Percentiles rank a stretch among this genome's conserved stretches.
phyloP scores from a whole-genome alignment of 2,113 vertebrate species.

The Zeus faber region DNA sequence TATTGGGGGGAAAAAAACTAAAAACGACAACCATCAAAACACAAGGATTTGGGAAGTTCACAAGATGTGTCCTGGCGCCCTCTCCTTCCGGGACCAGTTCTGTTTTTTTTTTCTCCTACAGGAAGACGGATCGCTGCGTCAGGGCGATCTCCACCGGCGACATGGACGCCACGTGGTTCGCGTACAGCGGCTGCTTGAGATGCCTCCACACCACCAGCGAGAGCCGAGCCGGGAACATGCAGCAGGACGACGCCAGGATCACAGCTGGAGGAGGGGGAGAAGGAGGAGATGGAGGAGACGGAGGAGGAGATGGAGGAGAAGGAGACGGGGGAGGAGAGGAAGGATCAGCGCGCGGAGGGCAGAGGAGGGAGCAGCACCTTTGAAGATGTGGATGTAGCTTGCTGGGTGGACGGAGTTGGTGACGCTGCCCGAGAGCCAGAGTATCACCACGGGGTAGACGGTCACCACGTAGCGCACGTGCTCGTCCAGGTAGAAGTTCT shows the following conservation, averaged over 20 bases:
- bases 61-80: background rate
- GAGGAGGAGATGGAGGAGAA: too few species aligned
- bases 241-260: slow-evolving; percentile 33
- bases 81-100: too few species aligned
- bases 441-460: slow-evolving; percentile 70
- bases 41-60: background rate
- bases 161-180: slow-evolving; percentile 17
- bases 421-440: slow-evolving; percentile 52
- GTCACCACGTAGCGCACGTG: slow-evolving; percentile 75
- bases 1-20: too few species aligned
- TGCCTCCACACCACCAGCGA: slow-evolving; percentile 53
- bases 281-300: too few species aligned
- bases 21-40: too few species aligned
- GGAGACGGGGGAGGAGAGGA: too few species aligned
- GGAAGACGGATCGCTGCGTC: slow-evolving; percentile 47
- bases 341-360: too few species aligned
- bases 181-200: slow-evolving; percentile 50
- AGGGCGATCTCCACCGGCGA: slow-evolving; percentile 60
- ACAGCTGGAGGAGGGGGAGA: slow-evolving; percentile 29
- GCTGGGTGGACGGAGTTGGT: slow-evolving; percentile 24
- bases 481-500: slow-evolving; percentile 73
- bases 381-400: slow-evolving; percentile 46
- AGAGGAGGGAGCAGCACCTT: too few species aligned
- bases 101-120: too few species aligned
- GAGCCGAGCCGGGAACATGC: slow-evolving; percentile 35